These are phyloP conservation scores for Limnothrissa miodon DNA, from an alignment of 2,113 vertebrate species.

Conservation along the genomic window DNA sequence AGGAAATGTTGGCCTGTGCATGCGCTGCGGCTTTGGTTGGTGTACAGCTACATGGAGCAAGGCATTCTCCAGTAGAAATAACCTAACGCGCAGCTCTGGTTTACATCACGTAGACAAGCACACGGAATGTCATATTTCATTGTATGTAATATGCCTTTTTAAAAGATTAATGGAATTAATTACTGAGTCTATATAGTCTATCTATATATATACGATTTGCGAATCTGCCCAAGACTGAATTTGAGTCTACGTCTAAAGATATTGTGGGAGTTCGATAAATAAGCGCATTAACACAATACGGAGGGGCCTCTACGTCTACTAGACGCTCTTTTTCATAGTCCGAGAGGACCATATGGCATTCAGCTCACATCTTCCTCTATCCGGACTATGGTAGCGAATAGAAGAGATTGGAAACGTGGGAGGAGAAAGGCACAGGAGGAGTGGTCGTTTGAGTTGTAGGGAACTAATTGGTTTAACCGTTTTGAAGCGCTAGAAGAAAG, in stretches of 20 bases:
- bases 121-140: not conserved
- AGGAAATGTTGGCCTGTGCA: slow-evolving; percentile 39
- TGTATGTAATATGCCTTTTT: not conserved
- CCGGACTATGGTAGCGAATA: slow-evolving; percentile 27
- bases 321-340: slow-evolving; percentile 45
- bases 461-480: slow-evolving; percentile 20
- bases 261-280: not conserved
- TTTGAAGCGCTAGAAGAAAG: not conserved
- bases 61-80: slow-evolving; percentile 13
- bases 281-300: slow-evolving; percentile 4
- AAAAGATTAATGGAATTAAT: not conserved
- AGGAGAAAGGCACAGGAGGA: slow-evolving; percentile 27
- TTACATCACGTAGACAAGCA: not conserved
- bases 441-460: not conserved
- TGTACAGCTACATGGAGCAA: slow-evolving; percentile 13
- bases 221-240: not conserved
- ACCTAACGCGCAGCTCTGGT: not conserved
- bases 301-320: slow-evolving; percentile 16
- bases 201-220: not conserved
- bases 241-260: not conserved
- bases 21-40: slow-evolving; percentile 31
- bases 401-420: slow-evolving; percentile 49
- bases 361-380: slow-evolving; percentile 47
- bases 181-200: too few species aligned
- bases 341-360: slow-evolving; percentile 62